Evolutionary conservation across 2,113 vertebrate species (phyloP), one percentile per base, ranked within the genome.

Genomic region (Emydocephalus ijimae): DNA sequence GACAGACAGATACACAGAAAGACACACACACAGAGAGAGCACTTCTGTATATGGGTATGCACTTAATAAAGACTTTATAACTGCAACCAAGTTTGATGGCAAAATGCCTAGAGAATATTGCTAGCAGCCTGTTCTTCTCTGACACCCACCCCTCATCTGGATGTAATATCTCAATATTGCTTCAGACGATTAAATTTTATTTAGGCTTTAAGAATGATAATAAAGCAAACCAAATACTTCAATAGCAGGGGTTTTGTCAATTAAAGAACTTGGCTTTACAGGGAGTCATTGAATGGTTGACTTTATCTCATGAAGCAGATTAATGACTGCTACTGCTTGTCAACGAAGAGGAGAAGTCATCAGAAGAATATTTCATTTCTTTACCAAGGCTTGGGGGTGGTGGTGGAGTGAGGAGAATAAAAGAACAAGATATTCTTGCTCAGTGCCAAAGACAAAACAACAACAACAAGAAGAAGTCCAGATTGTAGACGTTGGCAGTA

Each of bases 121-220:
- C 96, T 96, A 96, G 93, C 97, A 97, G 97, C 94, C 95, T 89
- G 93, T 93, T 96, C 94, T 96, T 95, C 95, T 94, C 86, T 94
- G 96, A 96, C 95, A 97, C 93, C 93, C 96, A 96, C 96, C 95
- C 96, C 96, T 97, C 97, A 97, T 97, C 96, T 97, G 97, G 97
- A 95, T 97, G 95, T 96, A 97, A 97, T 97, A 97, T 96, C 97
- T 96, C 96, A 97, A 97, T 97, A 97, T 97, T 97, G 95, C 96
- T 96, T 91, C 90, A 97, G 95, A 97, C 96, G 96, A 96, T 95
- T 97, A 95, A 95, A 95, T 97, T 96, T 97, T 97, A 97, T 97
- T 97, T 96, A 96, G 96, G 94, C 95, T 96, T 96, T 96, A 96
- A 96, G 95, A 91, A 94, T 94, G 91, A 97, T 96, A 94, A 96